These are phyloP conservation scores for Jordanella pulchra DNA, from an alignment of 2,797 vertebrate genomes.

Conservation along the genomic window DNA sequence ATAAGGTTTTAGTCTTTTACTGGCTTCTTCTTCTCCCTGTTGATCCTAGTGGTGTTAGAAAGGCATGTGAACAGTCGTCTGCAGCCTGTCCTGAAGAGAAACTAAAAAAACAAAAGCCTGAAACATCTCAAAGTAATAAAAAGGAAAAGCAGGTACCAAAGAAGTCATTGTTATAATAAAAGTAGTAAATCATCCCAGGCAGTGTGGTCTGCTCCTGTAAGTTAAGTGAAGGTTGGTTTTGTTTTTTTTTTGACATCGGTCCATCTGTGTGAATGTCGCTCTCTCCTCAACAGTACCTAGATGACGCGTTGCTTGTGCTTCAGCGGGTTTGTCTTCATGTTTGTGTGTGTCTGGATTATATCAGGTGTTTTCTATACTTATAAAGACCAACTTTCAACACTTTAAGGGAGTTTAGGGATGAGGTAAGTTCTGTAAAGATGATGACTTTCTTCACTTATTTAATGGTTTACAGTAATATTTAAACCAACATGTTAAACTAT, in stretches of 20 bases:
- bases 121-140: slow-evolving; percentile 43
- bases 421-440: slow-evolving; percentile 49
- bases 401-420: slow-evolving; percentile 36
- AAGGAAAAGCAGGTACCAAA: slow-evolving; percentile 44
- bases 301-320: slow-evolving; percentile 74
- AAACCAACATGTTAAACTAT: slow-evolving; percentile 13
- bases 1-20: slow-evolving; percentile 64
- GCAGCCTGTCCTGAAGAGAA: slow-evolving; percentile 76
- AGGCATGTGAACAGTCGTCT: slow-evolving; percentile 89
- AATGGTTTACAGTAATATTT: slow-evolving; percentile 40
- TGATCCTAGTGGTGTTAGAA: slow-evolving; percentile 71
- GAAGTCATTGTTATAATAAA: slow-evolving; percentile 64
- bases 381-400: slow-evolving; percentile 46
- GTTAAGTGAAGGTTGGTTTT: slow-evolving; percentile 46
- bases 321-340: slow-evolving; percentile 44
- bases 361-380: slow-evolving; percentile 58
- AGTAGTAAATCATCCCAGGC: slow-evolving; percentile 60
- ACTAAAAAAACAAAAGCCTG: slow-evolving; percentile 63
- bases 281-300: slow-evolving; percentile 42
- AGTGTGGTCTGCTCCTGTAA: slow-evolving; percentile 60
- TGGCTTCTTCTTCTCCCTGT: slow-evolving; percentile 82
- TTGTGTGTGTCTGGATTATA: slow-evolving; percentile 36
- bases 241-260: slow-evolving; percentile 47
- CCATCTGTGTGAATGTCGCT: slow-evolving; percentile 29
- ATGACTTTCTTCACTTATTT: slow-evolving; percentile 30